Evolutionary conservation across 1,140 invertebrate genomes (phyloP).

Genomic region (Drosophila saltans): DNA sequence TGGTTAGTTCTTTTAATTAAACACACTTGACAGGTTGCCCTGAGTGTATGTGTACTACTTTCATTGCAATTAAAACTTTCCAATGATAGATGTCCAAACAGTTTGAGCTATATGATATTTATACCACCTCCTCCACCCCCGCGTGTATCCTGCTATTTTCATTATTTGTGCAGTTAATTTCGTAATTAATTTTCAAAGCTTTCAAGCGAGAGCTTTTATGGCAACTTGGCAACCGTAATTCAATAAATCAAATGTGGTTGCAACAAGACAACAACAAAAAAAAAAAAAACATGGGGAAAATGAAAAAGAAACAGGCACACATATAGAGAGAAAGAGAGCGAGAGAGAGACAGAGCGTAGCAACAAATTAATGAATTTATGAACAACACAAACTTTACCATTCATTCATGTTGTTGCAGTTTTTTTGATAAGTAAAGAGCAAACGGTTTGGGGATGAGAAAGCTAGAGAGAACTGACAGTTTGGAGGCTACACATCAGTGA

Average conservation of each 20-base stretch:
- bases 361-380: slow-evolving; percentile 81
- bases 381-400: slow-evolving; percentile 67
- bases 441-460: not conserved
- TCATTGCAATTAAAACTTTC: slow-evolving; percentile 21
- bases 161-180: slow-evolving; percentile 57
- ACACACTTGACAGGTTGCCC: not conserved
- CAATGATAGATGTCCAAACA: slow-evolving; percentile 1
- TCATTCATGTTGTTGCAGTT: slow-evolving; percentile 54
- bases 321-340: slow-evolving; percentile 16
- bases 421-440: slow-evolving; percentile 10
- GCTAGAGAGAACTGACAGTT: slow-evolving; percentile 44
- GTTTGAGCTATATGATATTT: slow-evolving; percentile 2
- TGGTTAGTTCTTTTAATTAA: not conserved
- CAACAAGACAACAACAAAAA: slow-evolving; percentile 30
- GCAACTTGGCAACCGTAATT: slow-evolving; percentile 69
- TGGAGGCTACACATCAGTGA: slow-evolving; percentile 43
- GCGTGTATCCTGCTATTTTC: slow-evolving; percentile 12
- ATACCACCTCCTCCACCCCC: not conserved
- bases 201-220: slow-evolving; percentile 69
- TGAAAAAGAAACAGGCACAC: not conserved
- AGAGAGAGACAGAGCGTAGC: slow-evolving; percentile 39
- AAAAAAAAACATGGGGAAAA: not conserved
- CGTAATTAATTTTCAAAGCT: slow-evolving; percentile 74
- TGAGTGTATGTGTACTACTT: not conserved
- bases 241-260: slow-evolving; percentile 78